Evolutionary conservation across 2,888 invertebrate species (phyloP), one percentile per base, ranked within the genome.

Genomic region (Caenorhabditis sinica): DNA sequence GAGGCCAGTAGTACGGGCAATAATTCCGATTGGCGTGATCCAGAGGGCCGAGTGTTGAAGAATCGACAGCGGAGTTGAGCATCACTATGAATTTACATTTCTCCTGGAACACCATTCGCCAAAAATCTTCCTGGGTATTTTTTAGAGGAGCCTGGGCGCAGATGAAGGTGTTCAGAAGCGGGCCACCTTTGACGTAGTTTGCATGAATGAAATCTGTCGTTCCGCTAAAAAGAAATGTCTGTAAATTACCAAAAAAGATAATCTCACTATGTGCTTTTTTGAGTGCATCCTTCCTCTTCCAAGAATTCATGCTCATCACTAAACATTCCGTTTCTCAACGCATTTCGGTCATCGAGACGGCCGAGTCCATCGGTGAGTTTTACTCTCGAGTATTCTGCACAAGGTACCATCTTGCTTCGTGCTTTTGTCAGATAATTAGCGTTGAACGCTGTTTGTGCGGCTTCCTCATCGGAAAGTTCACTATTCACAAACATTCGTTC

Each of bases 1-100:
- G 88, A 5, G 92, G 92, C 92, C 92, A 92, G 72, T 91, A 92
- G 72, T 83, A 90, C 4, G 92, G 91, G 73, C 91, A 91, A 60
- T 88, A 51, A 56, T 63, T 81, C 20, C 80, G 71, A 43, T 76
- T 75, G 13, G 74, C 72, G 0, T 66, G 17, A 43, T 88, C 89
- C 30, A 89, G 74, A 9, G 82, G 82, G 1, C 89, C 89, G 6
- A 89, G 74, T 0, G 86, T 82, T 5, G 85, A 51, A 0, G 86
- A 76, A 71, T 90, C 91, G 45, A 89, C 89, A 0, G 91, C 91
- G 9, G 85, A 86, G 60, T 90, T 91, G 53, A 92, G 86, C 92
- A 92, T 92, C 30, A 92, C 86, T 40, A 92, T 91, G 68, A 88
- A 86, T 63, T 87, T 66, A n/a, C 69, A 82, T 43, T 86, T 87